Percentiles rank a stretch among this genome's conserved stretches.
These are phyloP conservation scores for Yponomeuta sedellus DNA, from an alignment of 2,888 invertebrate genomes.

Conservation along the genomic window DNA sequence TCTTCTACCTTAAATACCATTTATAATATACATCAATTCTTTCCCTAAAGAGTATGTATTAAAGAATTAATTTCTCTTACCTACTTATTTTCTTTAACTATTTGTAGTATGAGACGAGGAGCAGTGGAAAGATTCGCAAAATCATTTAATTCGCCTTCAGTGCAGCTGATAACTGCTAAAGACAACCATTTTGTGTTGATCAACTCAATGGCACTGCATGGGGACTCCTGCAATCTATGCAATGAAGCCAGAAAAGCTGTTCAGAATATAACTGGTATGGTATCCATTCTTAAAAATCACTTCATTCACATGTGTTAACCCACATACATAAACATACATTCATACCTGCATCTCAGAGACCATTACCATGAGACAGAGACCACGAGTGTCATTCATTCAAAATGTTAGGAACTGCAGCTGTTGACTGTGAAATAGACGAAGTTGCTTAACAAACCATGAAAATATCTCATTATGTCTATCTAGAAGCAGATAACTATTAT, in stretches of 20 bases:
- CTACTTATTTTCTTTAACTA: background rate
- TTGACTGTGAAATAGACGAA: background rate
- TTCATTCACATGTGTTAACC: too few relatives aligned
- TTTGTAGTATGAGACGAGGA: constrained; percentile 66
- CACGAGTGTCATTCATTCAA: too few relatives aligned
- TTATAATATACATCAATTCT: too few relatives aligned
- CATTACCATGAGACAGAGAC: too few relatives aligned
- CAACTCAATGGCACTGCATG: constrained; percentile 98
- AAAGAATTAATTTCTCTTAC: too few relatives aligned
- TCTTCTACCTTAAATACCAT: too few relatives aligned
- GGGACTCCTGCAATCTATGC: constrained; percentile 93
- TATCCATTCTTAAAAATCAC: background rate
- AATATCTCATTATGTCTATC: background rate
- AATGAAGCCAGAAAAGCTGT: constrained; percentile 82
- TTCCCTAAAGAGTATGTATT: too few relatives aligned
- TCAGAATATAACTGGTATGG: constrained; percentile 78
- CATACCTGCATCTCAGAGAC: too few relatives aligned
- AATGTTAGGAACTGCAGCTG: too few relatives aligned
- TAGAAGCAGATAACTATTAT: background rate
- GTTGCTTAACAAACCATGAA: too few relatives aligned
- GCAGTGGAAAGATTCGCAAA: constrained; percentile 81
- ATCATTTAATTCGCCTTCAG: constrained; percentile 84
- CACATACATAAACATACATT: too few relatives aligned
- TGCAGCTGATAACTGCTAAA: constrained; percentile 81
- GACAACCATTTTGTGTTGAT: constrained; percentile 91